Evolutionary conservation across 1,140 invertebrate genomes (phyloP).

Genomic region (Drosophila quadrilineata): DNA sequence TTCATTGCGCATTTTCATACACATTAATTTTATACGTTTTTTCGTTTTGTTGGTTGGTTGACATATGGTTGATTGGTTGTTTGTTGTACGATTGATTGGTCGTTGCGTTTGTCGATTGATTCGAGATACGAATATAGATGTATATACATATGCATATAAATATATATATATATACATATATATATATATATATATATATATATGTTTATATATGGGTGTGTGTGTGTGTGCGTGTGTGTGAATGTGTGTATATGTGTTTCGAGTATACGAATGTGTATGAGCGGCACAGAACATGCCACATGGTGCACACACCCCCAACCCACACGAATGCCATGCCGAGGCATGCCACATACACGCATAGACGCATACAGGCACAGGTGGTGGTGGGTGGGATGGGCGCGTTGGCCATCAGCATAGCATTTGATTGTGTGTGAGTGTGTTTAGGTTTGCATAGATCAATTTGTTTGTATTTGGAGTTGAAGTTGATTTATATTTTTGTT

Average conservation of each 20-base stretch:
- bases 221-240: no score
- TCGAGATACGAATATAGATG: constrained; percentile 27
- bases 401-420: no score
- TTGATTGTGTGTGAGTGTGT: constrained; percentile 58
- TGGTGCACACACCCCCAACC: not conserved
- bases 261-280: no score
- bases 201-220: constrained; percentile 31
- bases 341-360: not conserved
- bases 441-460: constrained; percentile 29
- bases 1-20: constrained; percentile 33
- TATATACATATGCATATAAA: constrained; percentile 29
- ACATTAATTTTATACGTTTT: constrained; percentile 52
- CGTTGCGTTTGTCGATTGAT: constrained; percentile 45
- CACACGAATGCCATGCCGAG: not conserved
- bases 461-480: constrained; percentile 26
- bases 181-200: no score
- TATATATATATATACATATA: constrained; percentile 25
- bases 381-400: no score
- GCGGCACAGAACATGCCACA: not conserved
- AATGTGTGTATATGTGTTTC: no score
- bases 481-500: constrained; percentile 28
- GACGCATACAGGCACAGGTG: not conserved
- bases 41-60: constrained; percentile 35
- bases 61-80: constrained; percentile 33
- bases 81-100: constrained; percentile 37